Conservation (phyloP, 2,113 vertebrate species). For the Ameiurus melas region DNA sequence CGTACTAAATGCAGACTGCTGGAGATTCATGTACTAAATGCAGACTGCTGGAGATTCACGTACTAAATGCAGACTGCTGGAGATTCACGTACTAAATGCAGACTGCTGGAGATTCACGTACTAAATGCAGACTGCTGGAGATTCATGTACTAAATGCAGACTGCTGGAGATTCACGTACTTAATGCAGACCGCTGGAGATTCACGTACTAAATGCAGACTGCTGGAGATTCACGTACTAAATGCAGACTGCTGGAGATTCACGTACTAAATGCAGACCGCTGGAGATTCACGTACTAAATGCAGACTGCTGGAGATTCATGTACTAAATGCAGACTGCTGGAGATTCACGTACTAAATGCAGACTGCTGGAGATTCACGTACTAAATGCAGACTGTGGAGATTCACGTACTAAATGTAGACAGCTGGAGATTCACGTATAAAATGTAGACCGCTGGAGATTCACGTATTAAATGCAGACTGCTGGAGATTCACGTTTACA, state of each 20-base stretch:
- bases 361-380: background rate
- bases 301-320: background rate
- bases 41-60: background rate
- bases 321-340: background rate
- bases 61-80: background rate
- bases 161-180: background rate
- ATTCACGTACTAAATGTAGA: background rate
- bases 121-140: background rate
- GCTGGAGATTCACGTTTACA: background rate
- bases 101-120: background rate
- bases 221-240: background rate
- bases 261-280: background rate
- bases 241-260: background rate
- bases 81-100: background rate
- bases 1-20: background rate
- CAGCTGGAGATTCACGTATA: background rate
- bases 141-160: background rate
- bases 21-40: background rate
- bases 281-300: background rate
- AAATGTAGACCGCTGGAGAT: background rate
- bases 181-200: background rate
- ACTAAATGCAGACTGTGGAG: background rate
- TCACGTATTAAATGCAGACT: background rate
- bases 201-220: background rate
- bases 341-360: background rate